A percentile compares a stretch with the other conserved stretches of the same genome.
Evolutionary conservation across 2,113 vertebrate species (phyloP).

Genomic region (Nestor notabilis): DNA sequence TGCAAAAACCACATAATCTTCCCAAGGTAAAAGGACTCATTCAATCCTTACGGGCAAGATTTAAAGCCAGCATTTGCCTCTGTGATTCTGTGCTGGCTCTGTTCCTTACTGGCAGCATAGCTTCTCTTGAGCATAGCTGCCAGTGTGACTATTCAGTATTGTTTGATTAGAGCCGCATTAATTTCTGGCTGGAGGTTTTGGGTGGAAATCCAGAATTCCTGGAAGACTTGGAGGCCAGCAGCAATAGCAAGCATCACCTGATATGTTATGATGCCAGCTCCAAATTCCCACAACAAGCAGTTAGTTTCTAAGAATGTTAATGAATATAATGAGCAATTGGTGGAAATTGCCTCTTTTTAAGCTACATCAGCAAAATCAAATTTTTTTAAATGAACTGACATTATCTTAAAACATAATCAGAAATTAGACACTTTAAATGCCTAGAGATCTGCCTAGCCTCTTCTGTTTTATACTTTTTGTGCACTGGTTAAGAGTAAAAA

Average conservation of each 20-base stretch:
- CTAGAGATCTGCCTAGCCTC: background rate
- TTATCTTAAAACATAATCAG: background rate
- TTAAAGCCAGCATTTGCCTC: slow-evolving; percentile 29
- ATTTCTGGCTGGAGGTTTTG: slow-evolving; percentile 37
- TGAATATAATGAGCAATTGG: background rate
- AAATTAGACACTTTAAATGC: slow-evolving; percentile 17
- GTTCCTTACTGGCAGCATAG: background rate
- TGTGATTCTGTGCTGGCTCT: background rate
- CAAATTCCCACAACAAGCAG: background rate
- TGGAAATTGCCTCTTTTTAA: background rate
- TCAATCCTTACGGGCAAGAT: background rate
- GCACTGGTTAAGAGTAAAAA: background rate
- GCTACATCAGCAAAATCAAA: background rate
- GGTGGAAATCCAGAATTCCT: slow-evolving; percentile 48
- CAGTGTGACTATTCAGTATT: slow-evolving; percentile 5
- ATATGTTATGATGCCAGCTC: background rate
- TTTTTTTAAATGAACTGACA: background rate
- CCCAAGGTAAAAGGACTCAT: slow-evolving; percentile 11
- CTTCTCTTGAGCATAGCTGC: background rate
- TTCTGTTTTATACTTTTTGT: background rate
- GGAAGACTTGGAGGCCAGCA: slow-evolving; percentile 18
- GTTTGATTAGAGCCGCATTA: background rate
- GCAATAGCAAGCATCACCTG: background rate
- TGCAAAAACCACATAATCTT: slow-evolving; percentile 28
- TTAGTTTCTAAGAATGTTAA: background rate